Evolutionary conservation across 2,888 invertebrate species (phyloP).

Genomic region (Eupithecia tripunctaria): DNA sequence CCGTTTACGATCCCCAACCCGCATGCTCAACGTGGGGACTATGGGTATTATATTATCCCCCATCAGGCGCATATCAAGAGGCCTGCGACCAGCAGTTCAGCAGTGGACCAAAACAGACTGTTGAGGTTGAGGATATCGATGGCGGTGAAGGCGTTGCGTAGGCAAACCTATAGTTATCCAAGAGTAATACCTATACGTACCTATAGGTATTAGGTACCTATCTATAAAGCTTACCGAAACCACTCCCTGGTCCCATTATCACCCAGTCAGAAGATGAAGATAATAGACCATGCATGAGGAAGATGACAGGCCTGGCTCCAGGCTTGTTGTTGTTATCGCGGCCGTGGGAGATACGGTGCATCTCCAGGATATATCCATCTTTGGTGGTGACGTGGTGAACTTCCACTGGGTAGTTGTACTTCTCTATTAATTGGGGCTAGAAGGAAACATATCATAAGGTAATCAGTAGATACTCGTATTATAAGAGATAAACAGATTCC

Average conservation of each 20-base stretch:
- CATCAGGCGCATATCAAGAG: no score
- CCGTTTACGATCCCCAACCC: no score
- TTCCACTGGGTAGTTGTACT: constrained; percentile 87
- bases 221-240: constrained; percentile 81
- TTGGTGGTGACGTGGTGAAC: constrained; percentile 86
- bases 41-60: no score
- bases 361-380: constrained; percentile 91
- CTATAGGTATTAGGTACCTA: no score
- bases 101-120: no score
- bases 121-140: no score
- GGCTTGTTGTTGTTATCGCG: constrained; percentile 71
- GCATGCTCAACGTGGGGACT: no score
- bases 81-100: no score
- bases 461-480: neutral
- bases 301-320: constrained; percentile 82
- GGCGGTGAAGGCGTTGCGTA: neutral
- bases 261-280: constrained; percentile 90
- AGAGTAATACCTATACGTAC: no score
- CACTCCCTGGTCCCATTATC: constrained; percentile 87
- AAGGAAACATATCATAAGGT: neutral
- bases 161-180: no score
- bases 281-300: constrained; percentile 89
- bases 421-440: constrained; percentile 82
- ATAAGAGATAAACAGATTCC: no score
- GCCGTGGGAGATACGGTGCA: constrained; percentile 89